phyloP scores from a whole-genome alignment of 2,797 vertebrate genomes.

The Pterois miles region DNA sequence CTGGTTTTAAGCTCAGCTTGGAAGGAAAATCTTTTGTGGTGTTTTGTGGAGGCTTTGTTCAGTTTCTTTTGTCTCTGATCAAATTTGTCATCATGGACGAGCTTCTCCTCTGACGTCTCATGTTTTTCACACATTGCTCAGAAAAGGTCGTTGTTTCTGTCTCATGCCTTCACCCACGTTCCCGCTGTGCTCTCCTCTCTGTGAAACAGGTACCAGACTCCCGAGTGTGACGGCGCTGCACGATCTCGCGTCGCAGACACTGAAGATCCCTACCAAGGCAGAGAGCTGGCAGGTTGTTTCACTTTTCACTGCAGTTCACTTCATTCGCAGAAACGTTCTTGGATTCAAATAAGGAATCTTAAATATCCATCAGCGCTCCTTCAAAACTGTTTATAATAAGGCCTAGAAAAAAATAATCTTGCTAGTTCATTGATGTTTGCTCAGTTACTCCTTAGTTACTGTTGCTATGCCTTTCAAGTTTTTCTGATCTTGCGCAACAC shows the following conservation, averaged over 20 bases:
- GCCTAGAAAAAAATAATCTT: no score
- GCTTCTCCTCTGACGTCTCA: not conserved
- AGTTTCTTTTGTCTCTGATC: not conserved
- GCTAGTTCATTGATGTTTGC: no score
- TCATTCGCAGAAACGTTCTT: not conserved
- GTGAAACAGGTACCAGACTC: conserved; percentile 91
- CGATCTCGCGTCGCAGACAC: conserved; percentile 85
- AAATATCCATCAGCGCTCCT: no score
- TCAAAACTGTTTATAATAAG: no score
- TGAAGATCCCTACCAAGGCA: conserved; percentile 94
- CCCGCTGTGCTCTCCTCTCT: conserved; percentile 22
- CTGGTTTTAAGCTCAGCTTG: conserved; percentile 2
- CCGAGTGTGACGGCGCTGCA: conserved; percentile 91
- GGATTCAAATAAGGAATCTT: no score
- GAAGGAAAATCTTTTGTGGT: conserved; percentile 6
- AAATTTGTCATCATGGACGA: not conserved
- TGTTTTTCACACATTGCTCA: not conserved
- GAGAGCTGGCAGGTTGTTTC: conserved; percentile 91
- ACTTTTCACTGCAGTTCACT: not conserved
- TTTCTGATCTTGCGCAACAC: not conserved
- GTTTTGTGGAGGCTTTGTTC: not conserved
- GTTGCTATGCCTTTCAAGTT: not conserved
- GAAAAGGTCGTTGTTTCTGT: not conserved
- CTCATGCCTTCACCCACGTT: conserved; percentile 8
- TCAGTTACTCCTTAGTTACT: not conserved